Base-by-base conservation (phyloP, 1,140 invertebrate genomes). In the Chelonus insularis region DNA sequence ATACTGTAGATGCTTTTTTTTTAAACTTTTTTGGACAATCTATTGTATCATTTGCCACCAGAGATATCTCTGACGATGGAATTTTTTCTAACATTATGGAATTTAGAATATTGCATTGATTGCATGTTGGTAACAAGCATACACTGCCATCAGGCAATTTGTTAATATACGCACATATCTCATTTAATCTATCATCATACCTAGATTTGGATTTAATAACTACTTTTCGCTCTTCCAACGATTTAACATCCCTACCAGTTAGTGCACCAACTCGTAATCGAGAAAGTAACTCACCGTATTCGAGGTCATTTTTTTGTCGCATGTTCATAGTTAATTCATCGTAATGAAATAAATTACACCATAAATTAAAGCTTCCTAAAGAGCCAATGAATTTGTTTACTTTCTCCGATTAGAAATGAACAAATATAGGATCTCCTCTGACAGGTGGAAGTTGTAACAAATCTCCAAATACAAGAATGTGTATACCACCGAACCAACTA, bases 361-460 rank as follows among this genome's bases (percentile, higher is more conserved):
- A 71, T 39, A 71, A 43, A 60, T 73, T 59, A 23, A 55, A 12
- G 18, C 47, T 48, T 34, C 48, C 32, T 21, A 73, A 56, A 5
- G 64, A 45, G 41, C 60, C 67, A n/a, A 67, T 25, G 34, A 52
- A 62, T 52, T 70, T 68, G 48, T 68, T 25, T 12, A 69, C 54
- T 57, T n/a, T n/a, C n/a, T 29, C 25, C 7, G 7, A 29, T 7
- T 3, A 29, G 3, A n/a, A n/a, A n/a, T n/a, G n/a, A n/a, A n/a
- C n/a, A n/a, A n/a, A n/a, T n/a, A n/a, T n/a, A n/a, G n/a, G n/a
- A 66, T 29, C 14, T 20, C 9, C 29, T 57, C 62, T 25, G 11
- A 76, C 68, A 9, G 72, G 69, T 11, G 71, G 72, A 21, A 77
- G 61, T 67, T 76, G 74, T n/a, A 74, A 57, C 39, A 73, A 68